phyloP scores from a whole-genome alignment of 2,888 invertebrate genomes.

The Sceliomorpha sp. region DNA sequence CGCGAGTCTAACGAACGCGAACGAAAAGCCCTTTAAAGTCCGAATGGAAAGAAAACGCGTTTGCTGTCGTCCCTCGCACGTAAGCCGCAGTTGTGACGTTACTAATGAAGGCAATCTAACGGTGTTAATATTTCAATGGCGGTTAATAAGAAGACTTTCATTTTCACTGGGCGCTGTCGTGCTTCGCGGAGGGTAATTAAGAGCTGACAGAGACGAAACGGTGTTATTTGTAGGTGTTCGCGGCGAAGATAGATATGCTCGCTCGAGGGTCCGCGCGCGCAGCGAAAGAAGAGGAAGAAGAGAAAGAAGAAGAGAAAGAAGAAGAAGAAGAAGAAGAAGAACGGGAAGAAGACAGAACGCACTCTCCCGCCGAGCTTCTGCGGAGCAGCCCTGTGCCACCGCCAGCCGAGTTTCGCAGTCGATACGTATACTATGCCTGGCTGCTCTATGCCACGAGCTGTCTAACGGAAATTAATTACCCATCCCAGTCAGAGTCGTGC shows the following conservation, averaged over 20 bases:
- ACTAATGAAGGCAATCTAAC: slow-evolving; percentile 6
- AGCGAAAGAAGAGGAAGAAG: slow-evolving; percentile 9
- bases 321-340: too few relatives aligned
- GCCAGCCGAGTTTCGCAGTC: slow-evolving; percentile 56
- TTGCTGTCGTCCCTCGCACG: too few relatives aligned
- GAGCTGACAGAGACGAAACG: slow-evolving; percentile 66
- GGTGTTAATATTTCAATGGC: slow-evolving; percentile 14
- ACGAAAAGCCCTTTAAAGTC: too few relatives aligned
- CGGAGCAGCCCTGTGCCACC: slow-evolving; percentile 45
- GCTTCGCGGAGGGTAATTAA: slow-evolving; percentile 64
- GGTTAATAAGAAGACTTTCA: slow-evolving; percentile 24
- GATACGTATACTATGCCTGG: slow-evolving; percentile 54
- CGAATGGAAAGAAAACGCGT: too few relatives aligned
- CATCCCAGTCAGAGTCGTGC: slow-evolving; percentile 51
- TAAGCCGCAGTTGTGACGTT: background rate
- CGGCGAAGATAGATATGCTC: slow-evolving; percentile 14
- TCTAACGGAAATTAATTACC: slow-evolving; percentile 64
- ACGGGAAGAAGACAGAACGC: too few relatives aligned
- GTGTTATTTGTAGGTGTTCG: slow-evolving; percentile 62
- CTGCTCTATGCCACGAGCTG: slow-evolving; percentile 53
- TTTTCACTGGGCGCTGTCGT: slow-evolving; percentile 35
- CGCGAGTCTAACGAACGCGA: too few relatives aligned
- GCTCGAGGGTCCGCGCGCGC: slow-evolving; percentile 1
- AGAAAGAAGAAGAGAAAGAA: too few relatives aligned
- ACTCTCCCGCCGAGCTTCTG: slow-evolving; percentile 46